These are phyloP conservation scores for Phoeniculus purpureus DNA, from an alignment of 2,797 vertebrate species.

Conservation along the genomic window DNA sequence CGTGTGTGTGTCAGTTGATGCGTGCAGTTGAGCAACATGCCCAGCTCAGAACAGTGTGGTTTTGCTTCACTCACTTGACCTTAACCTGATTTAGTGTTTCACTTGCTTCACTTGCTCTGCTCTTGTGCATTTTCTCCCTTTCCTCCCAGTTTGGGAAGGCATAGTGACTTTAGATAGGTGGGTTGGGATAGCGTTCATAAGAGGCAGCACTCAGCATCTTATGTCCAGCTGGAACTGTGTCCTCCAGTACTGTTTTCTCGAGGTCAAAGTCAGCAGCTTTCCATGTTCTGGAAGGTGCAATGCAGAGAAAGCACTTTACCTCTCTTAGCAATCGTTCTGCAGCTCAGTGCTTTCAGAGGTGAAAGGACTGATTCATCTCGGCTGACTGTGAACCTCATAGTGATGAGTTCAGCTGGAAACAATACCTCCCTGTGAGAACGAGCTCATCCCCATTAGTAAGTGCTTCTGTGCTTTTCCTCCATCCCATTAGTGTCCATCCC, in stretches of 20 bases:
- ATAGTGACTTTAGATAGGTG: background rate
- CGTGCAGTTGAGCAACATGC: background rate
- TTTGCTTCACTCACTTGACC: background rate
- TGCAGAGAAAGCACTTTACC: constrained; percentile 60
- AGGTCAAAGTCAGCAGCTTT: constrained; percentile 35
- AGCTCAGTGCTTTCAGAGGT: constrained; percentile 38
- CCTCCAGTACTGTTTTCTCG: background rate
- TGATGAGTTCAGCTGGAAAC: constrained; percentile 45
- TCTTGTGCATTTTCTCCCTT: background rate
- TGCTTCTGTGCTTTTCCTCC: background rate
- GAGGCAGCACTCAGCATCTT: background rate
- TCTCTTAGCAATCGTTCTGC: constrained; percentile 25
- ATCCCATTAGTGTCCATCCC: background rate
- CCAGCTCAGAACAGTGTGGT: background rate
- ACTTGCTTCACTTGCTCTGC: background rate
- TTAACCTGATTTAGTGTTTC: background rate
- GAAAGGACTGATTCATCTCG: constrained; percentile 40
- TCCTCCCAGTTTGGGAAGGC: background rate
- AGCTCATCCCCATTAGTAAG: background rate
- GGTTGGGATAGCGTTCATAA: background rate
- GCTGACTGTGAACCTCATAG: constrained; percentile 20
- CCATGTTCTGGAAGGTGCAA: background rate
- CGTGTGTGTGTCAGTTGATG: background rate
- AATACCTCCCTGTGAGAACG: constrained; percentile 33
- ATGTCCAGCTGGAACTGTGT: accelerated